These are phyloP conservation scores for Philypnodon macrostomus DNA, from an alignment of 2,797 vertebrate genomes.

Conservation along the genomic window DNA sequence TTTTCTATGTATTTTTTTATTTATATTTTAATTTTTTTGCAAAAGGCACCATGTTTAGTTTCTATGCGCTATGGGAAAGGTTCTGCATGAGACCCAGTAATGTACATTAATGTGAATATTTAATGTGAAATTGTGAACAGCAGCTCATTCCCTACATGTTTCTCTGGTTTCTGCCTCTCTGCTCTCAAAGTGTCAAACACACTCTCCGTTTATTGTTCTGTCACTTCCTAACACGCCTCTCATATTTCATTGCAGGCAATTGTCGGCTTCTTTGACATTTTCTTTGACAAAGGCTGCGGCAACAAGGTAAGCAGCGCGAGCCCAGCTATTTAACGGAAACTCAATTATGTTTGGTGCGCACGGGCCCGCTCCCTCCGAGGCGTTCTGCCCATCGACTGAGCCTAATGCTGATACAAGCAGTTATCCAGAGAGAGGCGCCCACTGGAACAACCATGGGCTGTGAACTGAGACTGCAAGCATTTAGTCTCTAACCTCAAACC, in stretches of 20 bases:
- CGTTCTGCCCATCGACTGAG: slow-evolving; percentile 65
- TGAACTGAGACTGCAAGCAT: slow-evolving; percentile 32
- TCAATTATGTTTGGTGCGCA: slow-evolving; percentile 69
- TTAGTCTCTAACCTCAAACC: no score
- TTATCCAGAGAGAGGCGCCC: slow-evolving; percentile 62
- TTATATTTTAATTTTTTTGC: no score
- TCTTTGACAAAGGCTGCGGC: slow-evolving; percentile 88
- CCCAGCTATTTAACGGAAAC: slow-evolving; percentile 67
- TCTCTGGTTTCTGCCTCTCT: slow-evolving; percentile 13
- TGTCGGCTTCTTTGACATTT: slow-evolving; percentile 94
- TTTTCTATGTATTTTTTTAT: no score
- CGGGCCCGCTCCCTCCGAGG: slow-evolving; percentile 68
- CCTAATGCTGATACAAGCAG: slow-evolving; percentile 78
- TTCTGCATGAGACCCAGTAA: no score
- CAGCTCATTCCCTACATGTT: slow-evolving; percentile 29
- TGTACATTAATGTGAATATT: slow-evolving; percentile 9
- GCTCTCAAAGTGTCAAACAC: slow-evolving; percentile 57
- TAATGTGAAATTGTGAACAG: slow-evolving; percentile 11
- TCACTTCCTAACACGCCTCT: slow-evolving; percentile 65
- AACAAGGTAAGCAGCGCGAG: slow-evolving; percentile 82
- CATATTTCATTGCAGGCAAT: slow-evolving; percentile 85
- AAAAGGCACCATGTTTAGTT: no score
- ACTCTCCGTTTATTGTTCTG: slow-evolving; percentile 64
- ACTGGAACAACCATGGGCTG: slow-evolving; percentile 57
- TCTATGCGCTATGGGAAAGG: no score